Evolutionary conservation across 2,113 vertebrate genomes (phyloP).

Genomic region (Mormoops blainvillei): DNA sequence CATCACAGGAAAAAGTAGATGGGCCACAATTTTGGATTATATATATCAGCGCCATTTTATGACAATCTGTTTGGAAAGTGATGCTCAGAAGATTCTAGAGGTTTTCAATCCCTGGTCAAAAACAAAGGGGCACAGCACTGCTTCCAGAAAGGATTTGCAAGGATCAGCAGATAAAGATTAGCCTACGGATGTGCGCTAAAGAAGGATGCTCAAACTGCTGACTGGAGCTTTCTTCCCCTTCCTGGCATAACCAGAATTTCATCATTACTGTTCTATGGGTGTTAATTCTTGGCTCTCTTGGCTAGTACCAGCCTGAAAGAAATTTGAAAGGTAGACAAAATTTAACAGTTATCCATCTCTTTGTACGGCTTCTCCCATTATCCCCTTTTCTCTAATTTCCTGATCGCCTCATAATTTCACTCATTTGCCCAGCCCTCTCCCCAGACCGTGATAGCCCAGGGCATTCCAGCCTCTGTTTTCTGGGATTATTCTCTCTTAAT

Average conservation of each 20-base stretch:
- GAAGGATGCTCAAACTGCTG: neutral
- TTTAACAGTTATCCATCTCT: neutral
- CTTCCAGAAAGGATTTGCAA: neutral
- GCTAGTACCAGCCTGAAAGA: neutral
- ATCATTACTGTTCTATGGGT: neutral
- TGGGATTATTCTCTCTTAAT: neutral
- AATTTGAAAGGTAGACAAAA: neutral
- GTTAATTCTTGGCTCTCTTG: neutral
- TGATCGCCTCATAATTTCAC: neutral
- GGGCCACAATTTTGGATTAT: neutral
- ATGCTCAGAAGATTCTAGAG: neutral
- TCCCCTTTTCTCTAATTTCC: neutral
- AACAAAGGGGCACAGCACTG: neutral
- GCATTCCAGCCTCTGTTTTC: neutral
- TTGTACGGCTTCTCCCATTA: neutral
- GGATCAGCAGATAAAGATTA: neutral
- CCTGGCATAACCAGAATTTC: neutral
- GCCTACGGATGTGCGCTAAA: neutral
- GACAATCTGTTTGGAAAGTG: neutral
- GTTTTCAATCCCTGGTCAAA: neutral
- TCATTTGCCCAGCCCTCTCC: neutral
- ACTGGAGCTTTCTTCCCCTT: neutral
- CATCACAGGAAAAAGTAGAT: neutral
- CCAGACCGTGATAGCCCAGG: neutral
- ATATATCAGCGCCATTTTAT: neutral